These are phyloP conservation scores for Tenthredo distinguenda DNA, from an alignment of 2,888 invertebrate species.

Conservation along the genomic window DNA sequence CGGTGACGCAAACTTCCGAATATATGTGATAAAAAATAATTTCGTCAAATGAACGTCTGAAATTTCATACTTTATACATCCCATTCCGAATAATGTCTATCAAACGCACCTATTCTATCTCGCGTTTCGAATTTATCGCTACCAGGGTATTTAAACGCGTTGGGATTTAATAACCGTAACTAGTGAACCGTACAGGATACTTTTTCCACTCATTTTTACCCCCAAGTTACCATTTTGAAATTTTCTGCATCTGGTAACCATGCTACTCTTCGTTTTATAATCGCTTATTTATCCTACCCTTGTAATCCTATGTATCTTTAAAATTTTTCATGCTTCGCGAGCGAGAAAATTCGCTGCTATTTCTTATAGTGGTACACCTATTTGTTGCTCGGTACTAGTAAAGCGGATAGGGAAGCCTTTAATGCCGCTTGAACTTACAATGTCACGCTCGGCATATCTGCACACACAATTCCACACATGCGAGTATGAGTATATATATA, in stretches of 20 bases:
- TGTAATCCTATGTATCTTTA: neutral
- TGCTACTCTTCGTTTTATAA: neutral
- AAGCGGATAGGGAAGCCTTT: slow-evolving; percentile 35
- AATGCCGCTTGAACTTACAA: slow-evolving; percentile 66
- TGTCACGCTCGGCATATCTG: slow-evolving; percentile 64
- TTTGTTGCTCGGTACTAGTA: slow-evolving; percentile 13
- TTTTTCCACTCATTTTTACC: no score
- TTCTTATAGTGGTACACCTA: neutral
- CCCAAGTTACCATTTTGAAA: no score
- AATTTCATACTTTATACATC: neutral
- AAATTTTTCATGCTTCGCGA: neutral
- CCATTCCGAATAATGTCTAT: neutral
- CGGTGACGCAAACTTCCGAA: neutral
- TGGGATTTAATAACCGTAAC: no score
- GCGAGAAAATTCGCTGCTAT: neutral
- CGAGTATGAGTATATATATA: neutral
- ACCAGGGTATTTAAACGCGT: no score
- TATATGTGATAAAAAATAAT: neutral
- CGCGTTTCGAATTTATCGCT: neutral
- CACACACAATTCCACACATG: neutral
- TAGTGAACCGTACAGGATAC: no score
- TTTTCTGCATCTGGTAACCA: no score
- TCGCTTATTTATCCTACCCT: no score
- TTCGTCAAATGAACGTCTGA: slow-evolving; percentile 31
- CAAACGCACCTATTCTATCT: neutral